A percentile compares a stretch with the other conserved stretches of the same genome.
Conservation (phyloP, 2,113 vertebrate genomes). For the Pedionomus torquatus region DNA sequence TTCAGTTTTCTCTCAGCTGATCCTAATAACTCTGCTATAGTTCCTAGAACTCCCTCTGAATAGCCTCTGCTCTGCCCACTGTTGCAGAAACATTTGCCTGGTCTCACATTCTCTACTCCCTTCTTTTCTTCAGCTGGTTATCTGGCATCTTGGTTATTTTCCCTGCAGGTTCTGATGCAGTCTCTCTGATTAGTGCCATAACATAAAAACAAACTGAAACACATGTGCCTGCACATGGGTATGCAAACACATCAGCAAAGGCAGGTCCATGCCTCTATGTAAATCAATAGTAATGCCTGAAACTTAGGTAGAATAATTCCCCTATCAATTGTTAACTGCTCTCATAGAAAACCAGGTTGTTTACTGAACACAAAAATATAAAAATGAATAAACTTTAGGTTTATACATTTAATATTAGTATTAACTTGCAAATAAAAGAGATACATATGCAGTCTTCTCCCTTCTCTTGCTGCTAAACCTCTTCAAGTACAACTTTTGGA, state of each 20-base stretch:
- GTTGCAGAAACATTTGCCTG: background rate
- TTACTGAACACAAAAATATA: background rate
- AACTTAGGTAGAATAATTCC: background rate
- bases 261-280: background rate
- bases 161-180: background rate
- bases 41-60: background rate
- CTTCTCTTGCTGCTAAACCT: background rate
- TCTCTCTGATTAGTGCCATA: background rate
- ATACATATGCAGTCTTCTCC: fast-evolving
- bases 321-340: background rate
- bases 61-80: background rate
- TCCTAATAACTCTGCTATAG: background rate
- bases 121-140: background rate
- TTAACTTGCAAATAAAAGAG: background rate
- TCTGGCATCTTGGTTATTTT: background rate
- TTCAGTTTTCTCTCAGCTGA: slow-evolving; percentile 9
- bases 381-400: background rate
- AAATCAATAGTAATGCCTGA: background rate
- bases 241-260: background rate
- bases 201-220: background rate
- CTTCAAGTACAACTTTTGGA: background rate
- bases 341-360: background rate
- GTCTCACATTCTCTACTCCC: background rate
- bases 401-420: background rate
- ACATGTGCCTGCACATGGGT: background rate